phyloP scores from a whole-genome alignment of 2,113 vertebrate genomes.

The Rhegmatorhina hoffmannsi region DNA sequence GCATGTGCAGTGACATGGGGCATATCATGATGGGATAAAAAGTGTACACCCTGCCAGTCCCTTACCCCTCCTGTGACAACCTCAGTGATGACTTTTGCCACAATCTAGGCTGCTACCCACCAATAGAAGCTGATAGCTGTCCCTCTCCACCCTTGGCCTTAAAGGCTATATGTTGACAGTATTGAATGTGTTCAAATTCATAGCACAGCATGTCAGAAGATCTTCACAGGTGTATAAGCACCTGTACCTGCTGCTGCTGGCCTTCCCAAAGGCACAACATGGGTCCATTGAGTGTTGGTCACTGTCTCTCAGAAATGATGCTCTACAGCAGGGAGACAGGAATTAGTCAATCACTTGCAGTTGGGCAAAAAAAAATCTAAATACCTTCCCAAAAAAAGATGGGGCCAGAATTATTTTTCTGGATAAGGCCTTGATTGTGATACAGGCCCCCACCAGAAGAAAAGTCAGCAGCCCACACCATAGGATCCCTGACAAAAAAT shows the following conservation, averaged over 20 bases:
- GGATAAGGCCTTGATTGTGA: background rate
- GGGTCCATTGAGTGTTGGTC: background rate
- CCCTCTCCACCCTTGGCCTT: background rate
- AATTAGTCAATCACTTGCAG: background rate
- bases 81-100: background rate
- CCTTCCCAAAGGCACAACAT: background rate
- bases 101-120: background rate
- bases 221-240: background rate
- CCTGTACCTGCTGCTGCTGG: background rate
- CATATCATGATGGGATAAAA: background rate
- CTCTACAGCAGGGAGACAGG: background rate
- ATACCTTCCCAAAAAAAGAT: background rate
- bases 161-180: background rate
- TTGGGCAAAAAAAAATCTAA: background rate
- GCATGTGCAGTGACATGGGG: background rate
- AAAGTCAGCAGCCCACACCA: background rate
- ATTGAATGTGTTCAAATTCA: background rate
- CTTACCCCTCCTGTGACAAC: background rate
- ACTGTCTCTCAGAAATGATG: background rate
- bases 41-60: background rate
- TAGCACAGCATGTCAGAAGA: background rate
- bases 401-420: background rate
- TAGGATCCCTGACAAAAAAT: background rate
- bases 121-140: background rate
- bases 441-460: background rate